Percentiles rank a stretch among this genome's conserved stretches.
phyloP scores from a whole-genome alignment of 2,113 vertebrate genomes.

The Recurvirostra avosetta region DNA sequence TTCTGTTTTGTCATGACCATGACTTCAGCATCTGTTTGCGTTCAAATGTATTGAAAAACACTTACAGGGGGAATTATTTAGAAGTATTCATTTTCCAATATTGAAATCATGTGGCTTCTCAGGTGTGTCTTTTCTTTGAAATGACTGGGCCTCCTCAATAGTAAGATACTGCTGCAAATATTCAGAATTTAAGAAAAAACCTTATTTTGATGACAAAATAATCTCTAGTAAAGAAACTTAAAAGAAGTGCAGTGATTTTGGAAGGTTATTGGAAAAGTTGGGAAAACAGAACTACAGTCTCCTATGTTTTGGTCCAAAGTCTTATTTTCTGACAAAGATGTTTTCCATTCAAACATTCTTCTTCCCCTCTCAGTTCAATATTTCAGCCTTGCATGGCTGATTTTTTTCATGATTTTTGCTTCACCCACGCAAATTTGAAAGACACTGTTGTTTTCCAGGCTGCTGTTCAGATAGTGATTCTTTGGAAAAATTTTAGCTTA shows the following conservation, averaged over 20 bases:
- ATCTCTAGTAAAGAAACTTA: background rate
- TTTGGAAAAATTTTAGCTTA: background rate
- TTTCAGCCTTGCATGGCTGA: background rate
- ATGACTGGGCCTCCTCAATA: background rate
- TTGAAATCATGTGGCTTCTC: background rate
- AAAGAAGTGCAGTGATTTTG: background rate
- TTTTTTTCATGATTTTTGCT: background rate
- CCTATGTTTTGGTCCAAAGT: background rate
- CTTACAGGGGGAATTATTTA: background rate
- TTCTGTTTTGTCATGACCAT: background rate
- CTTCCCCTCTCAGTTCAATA: background rate
- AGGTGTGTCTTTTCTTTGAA: background rate
- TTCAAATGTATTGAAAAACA: background rate
- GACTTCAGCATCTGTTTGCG: background rate
- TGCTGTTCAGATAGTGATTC: background rate
- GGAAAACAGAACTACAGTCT: background rate
- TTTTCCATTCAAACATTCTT: background rate
- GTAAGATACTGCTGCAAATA: background rate
- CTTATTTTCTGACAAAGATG: background rate
- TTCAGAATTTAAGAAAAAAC: background rate
- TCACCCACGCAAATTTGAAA: background rate
- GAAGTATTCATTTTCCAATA: background rate
- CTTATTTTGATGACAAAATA: background rate
- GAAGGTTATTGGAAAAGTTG: background rate
- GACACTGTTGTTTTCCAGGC: background rate